These are phyloP conservation scores for Sus scrofa DNA, from an alignment of 2,113 vertebrate species.

Conservation along the genomic window DNA sequence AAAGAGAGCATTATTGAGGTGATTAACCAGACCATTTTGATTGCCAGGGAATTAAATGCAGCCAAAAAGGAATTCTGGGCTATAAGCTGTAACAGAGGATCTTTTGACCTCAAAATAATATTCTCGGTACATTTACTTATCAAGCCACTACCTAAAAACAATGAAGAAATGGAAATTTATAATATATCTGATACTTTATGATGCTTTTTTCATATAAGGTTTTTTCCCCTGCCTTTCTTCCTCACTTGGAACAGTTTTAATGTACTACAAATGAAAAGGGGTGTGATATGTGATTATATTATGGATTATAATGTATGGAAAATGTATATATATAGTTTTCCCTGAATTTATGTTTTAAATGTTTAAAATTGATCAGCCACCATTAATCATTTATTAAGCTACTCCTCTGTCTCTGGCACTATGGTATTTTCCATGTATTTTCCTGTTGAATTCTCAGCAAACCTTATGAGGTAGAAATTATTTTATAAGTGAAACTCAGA, in stretches of 20 bases:
- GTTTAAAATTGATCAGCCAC: background rate
- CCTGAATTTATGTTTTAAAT: background rate
- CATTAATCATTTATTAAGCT: background rate
- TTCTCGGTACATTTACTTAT: conserved; percentile 13
- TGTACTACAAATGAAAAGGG: background rate
- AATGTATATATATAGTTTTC: background rate
- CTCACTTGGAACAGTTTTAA: background rate
- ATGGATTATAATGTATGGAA: background rate
- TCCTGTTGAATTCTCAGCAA: background rate
- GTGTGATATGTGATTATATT: background rate
- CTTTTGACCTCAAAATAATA: conserved; percentile 38
- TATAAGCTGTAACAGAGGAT: background rate
- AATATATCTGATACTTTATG: background rate
- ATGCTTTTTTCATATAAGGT: background rate
- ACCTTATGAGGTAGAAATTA: background rate
- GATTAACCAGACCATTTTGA: background rate
- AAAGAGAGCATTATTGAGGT: background rate
- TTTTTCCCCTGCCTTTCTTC: background rate
- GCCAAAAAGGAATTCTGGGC: background rate
- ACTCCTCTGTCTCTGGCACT: background rate
- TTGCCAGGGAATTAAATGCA: conserved; percentile 4
- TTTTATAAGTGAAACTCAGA: background rate
- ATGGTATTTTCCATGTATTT: background rate
- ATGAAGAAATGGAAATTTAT: background rate
- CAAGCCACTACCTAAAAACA: background rate